Evolutionary conservation across 2,888 invertebrate genomes (phyloP).

Genomic region (Bruchidius siliquastri): DNA sequence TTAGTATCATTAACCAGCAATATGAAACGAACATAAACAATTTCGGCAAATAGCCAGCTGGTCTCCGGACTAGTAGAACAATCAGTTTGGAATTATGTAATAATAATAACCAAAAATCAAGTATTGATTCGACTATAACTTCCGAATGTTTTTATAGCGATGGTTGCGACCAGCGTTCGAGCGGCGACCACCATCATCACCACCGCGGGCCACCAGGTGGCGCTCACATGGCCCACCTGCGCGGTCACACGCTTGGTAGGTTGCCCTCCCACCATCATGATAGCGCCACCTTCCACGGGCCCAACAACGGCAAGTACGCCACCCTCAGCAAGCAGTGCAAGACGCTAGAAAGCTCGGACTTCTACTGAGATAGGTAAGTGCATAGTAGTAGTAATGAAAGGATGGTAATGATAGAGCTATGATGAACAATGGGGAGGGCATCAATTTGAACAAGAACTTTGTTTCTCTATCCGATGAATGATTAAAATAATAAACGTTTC

Average conservation of each 20-base stretch:
- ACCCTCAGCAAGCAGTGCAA: constrained; percentile 95
- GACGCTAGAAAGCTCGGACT: constrained; percentile 88
- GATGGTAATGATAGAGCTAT: too few relatives aligned
- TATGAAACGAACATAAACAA: too few relatives aligned
- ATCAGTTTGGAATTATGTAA: too few relatives aligned
- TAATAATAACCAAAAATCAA: too few relatives aligned
- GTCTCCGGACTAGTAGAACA: too few relatives aligned
- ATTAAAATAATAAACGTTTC: too few relatives aligned
- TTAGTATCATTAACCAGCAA: too few relatives aligned
- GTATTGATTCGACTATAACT: background rate
- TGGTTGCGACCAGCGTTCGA: constrained; percentile 48
- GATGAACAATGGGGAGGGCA: too few relatives aligned
- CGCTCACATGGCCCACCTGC: constrained; percentile 45
- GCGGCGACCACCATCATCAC: constrained; percentile 36
- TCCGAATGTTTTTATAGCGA: constrained; percentile 36
- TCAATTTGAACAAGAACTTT: too few relatives aligned
- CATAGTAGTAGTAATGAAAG: too few relatives aligned
- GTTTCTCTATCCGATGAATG: too few relatives aligned
- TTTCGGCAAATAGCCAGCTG: too few relatives aligned
- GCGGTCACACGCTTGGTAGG: constrained; percentile 65
- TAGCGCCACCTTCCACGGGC: constrained; percentile 55
- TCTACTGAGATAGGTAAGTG: constrained; percentile 79
- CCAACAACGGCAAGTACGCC: constrained; percentile 86
- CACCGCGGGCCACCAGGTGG: constrained; percentile 7
- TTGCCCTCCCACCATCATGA: constrained; percentile 58